Conservation (phyloP, 2,888 invertebrate species). For the Rhamphomyia laevipes region DNA sequence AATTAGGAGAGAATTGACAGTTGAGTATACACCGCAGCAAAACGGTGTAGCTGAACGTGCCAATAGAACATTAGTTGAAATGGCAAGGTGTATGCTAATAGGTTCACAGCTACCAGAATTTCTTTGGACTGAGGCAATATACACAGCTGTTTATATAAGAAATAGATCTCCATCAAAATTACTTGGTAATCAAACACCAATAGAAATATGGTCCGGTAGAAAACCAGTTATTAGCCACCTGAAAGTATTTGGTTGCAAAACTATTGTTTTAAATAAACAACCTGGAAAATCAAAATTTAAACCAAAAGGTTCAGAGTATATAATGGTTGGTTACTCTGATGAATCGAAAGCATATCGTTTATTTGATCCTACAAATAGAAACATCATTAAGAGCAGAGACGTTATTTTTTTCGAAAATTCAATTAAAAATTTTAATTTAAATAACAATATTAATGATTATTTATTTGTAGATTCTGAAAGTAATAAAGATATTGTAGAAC, state of each 20-base stretch:
- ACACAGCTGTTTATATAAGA: conserved; percentile 8
- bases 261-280: conserved; percentile 6
- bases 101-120: conserved; percentile 4
- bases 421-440: no score
- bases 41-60: conserved; percentile 16
- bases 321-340: conserved; percentile 6
- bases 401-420: no score
- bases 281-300: conserved; percentile 5
- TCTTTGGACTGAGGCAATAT: conserved; percentile 13
- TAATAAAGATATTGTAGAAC: no score
- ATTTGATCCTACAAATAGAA: neutral
- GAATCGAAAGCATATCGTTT: conserved; percentile 5
- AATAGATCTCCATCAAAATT: conserved; percentile 10
- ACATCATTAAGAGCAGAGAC: no score
- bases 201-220: conserved; percentile 9
- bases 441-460: no score
- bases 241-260: conserved; percentile 9
- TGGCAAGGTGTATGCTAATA: conserved; percentile 8
- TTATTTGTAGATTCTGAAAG: no score
- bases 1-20: conserved; percentile 13
- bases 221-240: conserved; percentile 11
- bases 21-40: conserved; percentile 17
- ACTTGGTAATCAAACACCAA: conserved; percentile 6
- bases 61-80: conserved; percentile 14
- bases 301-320: conserved; percentile 10